Percentiles rank a stretch among this genome's conserved stretches.
phyloP scores from a whole-genome alignment of 2,797 vertebrate species.

The Molossus alvarezi region DNA sequence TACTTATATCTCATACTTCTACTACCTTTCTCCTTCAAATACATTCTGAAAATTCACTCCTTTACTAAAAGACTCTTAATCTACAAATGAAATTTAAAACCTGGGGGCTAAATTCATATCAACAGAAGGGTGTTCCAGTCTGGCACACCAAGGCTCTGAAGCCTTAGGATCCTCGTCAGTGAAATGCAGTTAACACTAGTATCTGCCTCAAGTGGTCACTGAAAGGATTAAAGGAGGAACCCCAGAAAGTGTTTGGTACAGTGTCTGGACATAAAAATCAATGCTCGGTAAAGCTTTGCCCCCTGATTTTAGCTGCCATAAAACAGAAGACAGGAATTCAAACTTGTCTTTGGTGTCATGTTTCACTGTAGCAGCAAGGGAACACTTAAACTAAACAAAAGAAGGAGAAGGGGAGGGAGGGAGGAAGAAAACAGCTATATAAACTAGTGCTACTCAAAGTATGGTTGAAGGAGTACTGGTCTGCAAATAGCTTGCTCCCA shows the following conservation, averaged over 20 bases:
- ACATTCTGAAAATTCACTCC: conserved; percentile 1
- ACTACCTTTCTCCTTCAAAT: conserved; percentile 24
- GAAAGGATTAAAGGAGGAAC: not conserved
- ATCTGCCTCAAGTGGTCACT: not conserved
- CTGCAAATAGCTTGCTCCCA: not conserved
- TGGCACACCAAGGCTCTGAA: not conserved
- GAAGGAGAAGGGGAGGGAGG: not conserved
- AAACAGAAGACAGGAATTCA: conserved; percentile 20
- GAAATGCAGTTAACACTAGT: not conserved
- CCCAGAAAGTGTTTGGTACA: conserved; percentile 2
- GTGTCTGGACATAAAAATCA: not conserved
- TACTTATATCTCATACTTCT: conserved; percentile 7
- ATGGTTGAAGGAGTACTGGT: not conserved
- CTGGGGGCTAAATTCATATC: not conserved
- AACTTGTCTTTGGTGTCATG: not conserved
- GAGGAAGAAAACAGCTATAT: not conserved
- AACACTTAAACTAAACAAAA: not conserved
- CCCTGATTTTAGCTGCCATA: not conserved
- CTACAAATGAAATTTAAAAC: conserved; percentile 55
- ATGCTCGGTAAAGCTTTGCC: conserved; percentile 18
- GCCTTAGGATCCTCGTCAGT: not conserved
- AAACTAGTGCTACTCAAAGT: not conserved
- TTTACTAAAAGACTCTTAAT: conserved; percentile 44
- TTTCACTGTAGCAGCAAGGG: not conserved
- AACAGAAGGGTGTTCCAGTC: not conserved